Evolutionary conservation across 2,113 vertebrate species (phyloP).

Genomic region (Chloropsis cyanopogon): DNA sequence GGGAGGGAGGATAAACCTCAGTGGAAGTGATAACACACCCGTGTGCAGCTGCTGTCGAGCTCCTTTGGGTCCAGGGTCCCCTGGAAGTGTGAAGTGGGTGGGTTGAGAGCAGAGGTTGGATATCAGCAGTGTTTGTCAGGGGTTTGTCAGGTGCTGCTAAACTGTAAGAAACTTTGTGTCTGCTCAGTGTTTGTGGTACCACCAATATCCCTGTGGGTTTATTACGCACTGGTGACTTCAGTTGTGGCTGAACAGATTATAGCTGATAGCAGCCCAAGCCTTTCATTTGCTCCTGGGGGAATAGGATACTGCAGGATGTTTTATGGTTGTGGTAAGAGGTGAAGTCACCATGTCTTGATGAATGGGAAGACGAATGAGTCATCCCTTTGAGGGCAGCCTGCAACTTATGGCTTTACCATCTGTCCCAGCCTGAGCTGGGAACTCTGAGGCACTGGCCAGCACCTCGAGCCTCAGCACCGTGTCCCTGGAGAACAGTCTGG

Average conservation of each 20-base stretch:
- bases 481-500: not conserved
- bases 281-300: slow-evolving; percentile 8
- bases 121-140: not conserved
- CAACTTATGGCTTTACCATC: not conserved
- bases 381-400: slow-evolving; percentile 33
- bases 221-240: not conserved
- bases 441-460: not conserved
- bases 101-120: not conserved
- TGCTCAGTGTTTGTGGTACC: not conserved
- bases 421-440: slow-evolving; percentile 28
- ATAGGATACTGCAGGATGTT: not conserved
- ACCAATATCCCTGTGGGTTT: not conserved
- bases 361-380: slow-evolving; percentile 47
- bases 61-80: not conserved
- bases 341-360: slow-evolving; percentile 19
- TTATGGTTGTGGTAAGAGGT: slow-evolving; percentile 46
- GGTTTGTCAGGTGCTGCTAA: not conserved
- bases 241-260: not conserved
- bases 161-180: not conserved
- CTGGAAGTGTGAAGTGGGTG: not conserved
- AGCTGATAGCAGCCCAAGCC: not conserved
- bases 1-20: not conserved
- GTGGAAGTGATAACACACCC: rapidly evolving
- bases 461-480: not conserved
- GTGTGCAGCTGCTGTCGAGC: rapidly evolving